Evolutionary conservation across 1,140 invertebrate species (phyloP), one percentile per base, ranked within the genome.

Genomic region (Atta colombica): DNA sequence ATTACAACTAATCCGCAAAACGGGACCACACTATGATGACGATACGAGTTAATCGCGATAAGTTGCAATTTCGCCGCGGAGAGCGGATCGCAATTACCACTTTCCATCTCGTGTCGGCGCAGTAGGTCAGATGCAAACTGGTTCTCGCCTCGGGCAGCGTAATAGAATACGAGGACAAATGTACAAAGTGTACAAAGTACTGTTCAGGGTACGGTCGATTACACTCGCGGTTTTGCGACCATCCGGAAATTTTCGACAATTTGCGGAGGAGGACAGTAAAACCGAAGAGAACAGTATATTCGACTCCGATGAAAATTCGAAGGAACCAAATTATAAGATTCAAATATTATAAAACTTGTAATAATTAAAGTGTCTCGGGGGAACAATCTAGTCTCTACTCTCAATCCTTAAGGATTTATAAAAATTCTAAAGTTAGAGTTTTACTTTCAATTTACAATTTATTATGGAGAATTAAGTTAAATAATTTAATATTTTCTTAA

Each of bases 41-140:
- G 68, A 49, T 84, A 51, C 80, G 69, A 84, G 80, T 84, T 84
- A 84, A 84, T 84, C 80, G 69, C 80, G 80, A 84, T 84, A 84
- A 84, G 80, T 84, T 61, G 69, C 80, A 84, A 84, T 84, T 84
- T 84, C 80, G 69, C 80, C 69, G 80, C 80, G 69, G 58, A 84
- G 80, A 84, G 69, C 80, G 69, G 80, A 84, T 84, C 71, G 80
- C 80, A 75, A 84, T 84, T 84, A 84, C 80, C 80, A 84, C 80
- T 84, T 84, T 84, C 80, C 80, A 74, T 84, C 80, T 84, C 80
- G 80, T 75, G 80, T 84, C 80, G 80, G 80, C 80, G 80, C 80
- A 84, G 80, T 84, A 84, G 80, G 80, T 84, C 80, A 84, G 80
- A 84, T 84, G 80, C 80, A 84, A 84, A 84, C 80, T 84, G 80